These are phyloP conservation scores for Melierax canorus DNA, from an alignment of 2,113 vertebrate genomes.

Conservation along the genomic window DNA sequence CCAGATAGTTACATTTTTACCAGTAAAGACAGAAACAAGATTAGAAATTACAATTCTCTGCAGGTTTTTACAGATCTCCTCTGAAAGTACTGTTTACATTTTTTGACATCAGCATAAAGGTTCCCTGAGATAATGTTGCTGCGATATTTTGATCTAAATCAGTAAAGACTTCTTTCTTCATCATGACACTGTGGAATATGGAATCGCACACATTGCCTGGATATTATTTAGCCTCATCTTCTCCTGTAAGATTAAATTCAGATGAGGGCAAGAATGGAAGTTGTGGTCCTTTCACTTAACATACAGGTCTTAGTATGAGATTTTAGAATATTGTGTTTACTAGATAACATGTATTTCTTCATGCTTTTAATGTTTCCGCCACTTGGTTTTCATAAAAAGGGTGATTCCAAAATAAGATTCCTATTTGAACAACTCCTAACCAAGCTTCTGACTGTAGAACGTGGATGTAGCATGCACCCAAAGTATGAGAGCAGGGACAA, in stretches of 20 bases:
- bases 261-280: background rate
- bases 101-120: background rate
- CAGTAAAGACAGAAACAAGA: background rate
- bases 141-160: conserved; percentile 5
- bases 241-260: background rate
- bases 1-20: background rate
- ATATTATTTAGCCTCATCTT: conserved; percentile 20
- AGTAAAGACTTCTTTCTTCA: background rate
- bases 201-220: background rate
- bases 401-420: background rate
- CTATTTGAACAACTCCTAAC: background rate
- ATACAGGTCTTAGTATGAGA: background rate
- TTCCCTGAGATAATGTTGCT: background rate
- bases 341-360: background rate
- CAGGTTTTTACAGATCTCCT: background rate
- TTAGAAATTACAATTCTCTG: background rate
- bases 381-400: background rate
- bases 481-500: background rate
- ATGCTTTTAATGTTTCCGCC: background rate
- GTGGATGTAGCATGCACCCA: background rate
- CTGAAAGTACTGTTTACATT: background rate
- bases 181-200: background rate
- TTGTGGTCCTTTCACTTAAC: background rate
- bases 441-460: background rate
- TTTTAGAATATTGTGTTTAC: conserved; percentile 17